Evolutionary conservation across 2,888 invertebrate genomes (phyloP), one percentile per base, ranked within the genome.

Genomic region (Dynastes grantii): DNA sequence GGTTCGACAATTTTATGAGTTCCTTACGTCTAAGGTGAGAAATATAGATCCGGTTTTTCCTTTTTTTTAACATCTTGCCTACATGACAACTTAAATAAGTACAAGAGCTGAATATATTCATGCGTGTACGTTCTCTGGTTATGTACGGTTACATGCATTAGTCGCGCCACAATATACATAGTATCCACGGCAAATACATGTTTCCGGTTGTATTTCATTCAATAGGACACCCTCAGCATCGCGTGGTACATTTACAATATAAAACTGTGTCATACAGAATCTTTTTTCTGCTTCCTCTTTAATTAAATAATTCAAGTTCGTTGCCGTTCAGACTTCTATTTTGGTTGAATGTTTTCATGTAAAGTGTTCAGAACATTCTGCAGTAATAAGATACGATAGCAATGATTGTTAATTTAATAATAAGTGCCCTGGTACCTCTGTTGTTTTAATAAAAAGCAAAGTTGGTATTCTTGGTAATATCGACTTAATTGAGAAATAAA

Each of bases 191-290:
- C 40, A 73, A 73, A 73, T 73, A 73, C 71, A 49, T 49, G 45
- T 51, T 73, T 73, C 73, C 73, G 73, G 58, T 73, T 58, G 22
- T 73, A 73, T 73, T 73, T 73, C 73, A 73, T 73, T 73, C 73
- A 73, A 27, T 73, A 73, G 58, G 9, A 51, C 73, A 73, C 73
- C 73, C 73, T 58, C 73, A 58, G 53, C 22, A 37, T 58, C 58
- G 58, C 53, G 45, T 32, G 68, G 63, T 63, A 49, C 67, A 67
- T 73, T 73, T 73, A 73, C 73, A 73, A 73, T 58, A 58, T 73
- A 73, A 58, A 73, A 73, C 40, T 73, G 73, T 73, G 73, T 73
- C 73, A 73, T 16, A 58, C 22, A 73, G 22, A 58, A 73, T 32
- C n/a, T 61, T 73, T 73, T 73, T 73, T 73, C 73, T 22, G 58